Base-by-base conservation (phyloP, 2,797 vertebrate genomes). In the Acrossocheilus wenchowensis region DNA sequence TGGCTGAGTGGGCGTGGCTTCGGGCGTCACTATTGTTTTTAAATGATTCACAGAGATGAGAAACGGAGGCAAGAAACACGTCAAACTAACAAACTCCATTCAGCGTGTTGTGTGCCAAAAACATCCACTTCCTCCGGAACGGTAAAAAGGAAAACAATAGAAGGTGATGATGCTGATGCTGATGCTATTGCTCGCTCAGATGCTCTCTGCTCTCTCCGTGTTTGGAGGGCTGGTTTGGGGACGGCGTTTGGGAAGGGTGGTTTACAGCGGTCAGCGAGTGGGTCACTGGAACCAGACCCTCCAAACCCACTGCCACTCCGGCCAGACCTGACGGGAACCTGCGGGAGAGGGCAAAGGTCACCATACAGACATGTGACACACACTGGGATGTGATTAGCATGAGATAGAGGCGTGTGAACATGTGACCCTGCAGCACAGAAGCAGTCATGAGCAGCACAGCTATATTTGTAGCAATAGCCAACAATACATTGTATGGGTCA, bases 121-220 rank as follows among this genome's bases (percentile, higher is more conserved):
- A 48, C 43, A 74, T 48, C 48, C 48, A 48, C n/a, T 26, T 74
- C 48, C 48, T 77, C 74, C 48, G 34, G 34, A 77, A 52, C 45
- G 4, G 26, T 34, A 50, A 5, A 50, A 74, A 50, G 45, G 52
- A 54, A 50, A 74, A 30, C 3, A 3, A 8, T 3, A 57, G 8
- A 57, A 57, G 54, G 7, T 54, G 19, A 52, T 30, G 30, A 30
- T 52, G 69, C 5, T 26, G 69, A 41, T 52, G 69, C 5, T 26
- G 69, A n/a, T 96, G 97, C 96, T 98, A 98, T 97, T 98, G 97
- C 97, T 99, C 97, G 39, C 96, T 97, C 93, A 97, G 97, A 88
- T 98, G 97, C 94, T 98, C 97, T 96, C 97, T 96, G 96, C 95
- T 97, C 94, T 97, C 97, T 86, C 96, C 96, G 5, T 97, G 97